A percentile compares a stretch with the other conserved stretches of the same genome.
Evolutionary conservation across 2,797 vertebrate genomes (phyloP).

Genomic region (Babyrousa celebensis): DNA sequence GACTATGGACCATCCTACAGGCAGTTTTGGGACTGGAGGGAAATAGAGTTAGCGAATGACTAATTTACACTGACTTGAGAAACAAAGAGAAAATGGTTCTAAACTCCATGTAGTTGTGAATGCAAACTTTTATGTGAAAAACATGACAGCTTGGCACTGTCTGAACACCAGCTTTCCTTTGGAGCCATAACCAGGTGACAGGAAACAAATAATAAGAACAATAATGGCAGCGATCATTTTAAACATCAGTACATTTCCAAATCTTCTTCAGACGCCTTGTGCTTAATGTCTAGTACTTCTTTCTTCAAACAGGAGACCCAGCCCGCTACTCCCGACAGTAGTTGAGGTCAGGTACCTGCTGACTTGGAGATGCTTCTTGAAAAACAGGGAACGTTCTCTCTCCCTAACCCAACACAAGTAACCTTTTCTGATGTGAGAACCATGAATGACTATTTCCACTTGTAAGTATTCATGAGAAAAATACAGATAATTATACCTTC

Average conservation of each 20-base stretch:
- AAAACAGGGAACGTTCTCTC: neutral
- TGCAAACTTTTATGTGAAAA: neutral
- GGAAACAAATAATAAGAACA: neutral
- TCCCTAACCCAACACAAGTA: neutral
- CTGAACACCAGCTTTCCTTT: slow-evolving; percentile 3
- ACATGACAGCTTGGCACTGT: neutral
- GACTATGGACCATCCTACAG: neutral
- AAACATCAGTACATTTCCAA: neutral
- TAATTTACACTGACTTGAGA: neutral
- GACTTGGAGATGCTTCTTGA: neutral
- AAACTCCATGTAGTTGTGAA: neutral
- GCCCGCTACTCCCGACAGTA: neutral
- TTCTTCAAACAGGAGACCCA: neutral
- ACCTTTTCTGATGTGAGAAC: neutral
- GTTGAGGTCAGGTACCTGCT: neutral
- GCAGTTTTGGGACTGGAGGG: neutral
- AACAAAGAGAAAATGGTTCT: neutral
- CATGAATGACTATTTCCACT: neutral
- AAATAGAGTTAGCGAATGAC: neutral
- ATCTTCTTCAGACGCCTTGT: neutral
- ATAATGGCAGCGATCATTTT: neutral
- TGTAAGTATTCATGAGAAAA: neutral
- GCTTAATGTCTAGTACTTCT: neutral
- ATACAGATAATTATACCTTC: neutral
- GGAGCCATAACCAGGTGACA: neutral